Evolutionary conservation across 2,888 invertebrate genomes (phyloP).

Genomic region (Eupithecia subfuscata): DNA sequence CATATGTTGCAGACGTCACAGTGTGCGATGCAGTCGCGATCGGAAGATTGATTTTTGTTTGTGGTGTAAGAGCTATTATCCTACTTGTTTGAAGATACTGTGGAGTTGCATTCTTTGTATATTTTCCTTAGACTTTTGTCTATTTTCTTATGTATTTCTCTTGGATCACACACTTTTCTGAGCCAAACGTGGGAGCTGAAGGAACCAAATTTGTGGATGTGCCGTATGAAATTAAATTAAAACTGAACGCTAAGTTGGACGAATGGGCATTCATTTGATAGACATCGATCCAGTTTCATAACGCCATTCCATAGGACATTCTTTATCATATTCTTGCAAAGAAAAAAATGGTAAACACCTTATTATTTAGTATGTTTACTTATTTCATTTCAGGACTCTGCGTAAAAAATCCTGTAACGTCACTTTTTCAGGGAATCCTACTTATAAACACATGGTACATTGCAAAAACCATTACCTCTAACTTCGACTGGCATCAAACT

Average conservation of each 20-base stretch:
- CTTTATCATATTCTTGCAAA: neutral
- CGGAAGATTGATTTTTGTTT: conserved; percentile 39
- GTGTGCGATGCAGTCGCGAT: conserved; percentile 33
- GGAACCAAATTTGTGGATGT: neutral
- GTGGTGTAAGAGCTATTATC: neutral
- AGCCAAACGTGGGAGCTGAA: neutral
- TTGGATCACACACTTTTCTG: neutral
- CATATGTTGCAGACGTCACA: conserved; percentile 39
- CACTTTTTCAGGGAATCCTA: neutral
- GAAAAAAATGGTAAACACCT: no score
- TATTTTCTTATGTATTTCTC: no score
- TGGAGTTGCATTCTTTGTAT: neutral
- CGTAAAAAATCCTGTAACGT: neutral
- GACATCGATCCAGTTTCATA: neutral
- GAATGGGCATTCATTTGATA: neutral
- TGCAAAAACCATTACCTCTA: no score
- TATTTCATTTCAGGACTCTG: no score
- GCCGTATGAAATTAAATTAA: neutral
- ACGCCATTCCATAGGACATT: neutral
- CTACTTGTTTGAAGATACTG: neutral
- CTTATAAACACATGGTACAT: no score
- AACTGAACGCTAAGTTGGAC: neutral
- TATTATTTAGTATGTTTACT: no score
- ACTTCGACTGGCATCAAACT: no score
- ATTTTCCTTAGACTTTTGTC: neutral